phyloP scores from a whole-genome alignment of 2,113 vertebrate species.

The Leptosomus discolor region DNA sequence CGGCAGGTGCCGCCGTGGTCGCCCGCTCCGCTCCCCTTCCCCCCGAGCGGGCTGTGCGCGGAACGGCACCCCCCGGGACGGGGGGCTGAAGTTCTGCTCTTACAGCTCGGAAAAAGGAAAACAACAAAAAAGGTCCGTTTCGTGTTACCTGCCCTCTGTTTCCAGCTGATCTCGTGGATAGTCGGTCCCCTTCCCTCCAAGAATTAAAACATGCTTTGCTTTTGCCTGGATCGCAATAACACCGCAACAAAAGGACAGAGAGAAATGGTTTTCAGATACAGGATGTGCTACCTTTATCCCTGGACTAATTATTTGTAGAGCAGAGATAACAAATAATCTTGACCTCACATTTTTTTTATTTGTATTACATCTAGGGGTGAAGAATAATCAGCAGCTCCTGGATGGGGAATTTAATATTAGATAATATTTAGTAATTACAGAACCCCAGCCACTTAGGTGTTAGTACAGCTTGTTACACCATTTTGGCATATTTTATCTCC shows the following conservation, averaged over 20 bases:
- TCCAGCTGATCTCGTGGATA: neutral
- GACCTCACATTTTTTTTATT: neutral
- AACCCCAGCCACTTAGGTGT: neutral
- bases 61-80: too few species aligned
- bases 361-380: neutral
- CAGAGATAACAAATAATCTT: neutral
- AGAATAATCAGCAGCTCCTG: neutral
- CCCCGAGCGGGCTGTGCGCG: neutral
- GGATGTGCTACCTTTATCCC: neutral
- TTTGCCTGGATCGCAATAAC: neutral
- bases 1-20: fast-evolving
- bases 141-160: neutral
- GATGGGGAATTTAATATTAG: neutral
- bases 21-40: neutral
- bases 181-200: neutral
- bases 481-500: neutral
- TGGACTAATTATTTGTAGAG: neutral
- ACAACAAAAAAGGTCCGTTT: neutral
- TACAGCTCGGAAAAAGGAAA: neutral
- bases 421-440: neutral
- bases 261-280: neutral
- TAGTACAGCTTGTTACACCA: neutral
- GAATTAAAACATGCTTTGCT: neutral
- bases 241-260: neutral
- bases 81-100: neutral